A percentile compares a stretch with the other conserved stretches of the same genome.
phyloP scores from a whole-genome alignment of 2,888 invertebrate genomes.

The Nemotelus nigrinus region DNA sequence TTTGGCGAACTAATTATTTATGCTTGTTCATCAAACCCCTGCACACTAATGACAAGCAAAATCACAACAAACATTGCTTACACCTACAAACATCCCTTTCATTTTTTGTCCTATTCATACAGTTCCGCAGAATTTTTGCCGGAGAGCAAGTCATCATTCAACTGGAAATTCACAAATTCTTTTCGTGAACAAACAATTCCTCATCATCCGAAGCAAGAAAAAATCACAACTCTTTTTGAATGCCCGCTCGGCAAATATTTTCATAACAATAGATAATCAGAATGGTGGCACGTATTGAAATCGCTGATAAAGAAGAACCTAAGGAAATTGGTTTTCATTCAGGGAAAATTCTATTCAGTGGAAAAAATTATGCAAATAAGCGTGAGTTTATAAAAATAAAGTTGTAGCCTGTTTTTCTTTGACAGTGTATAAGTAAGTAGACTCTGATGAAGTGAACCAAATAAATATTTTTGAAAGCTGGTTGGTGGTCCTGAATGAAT shows the following conservation, averaged over 20 bases:
- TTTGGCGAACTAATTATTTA: too few relatives aligned
- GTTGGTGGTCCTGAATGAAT: too few relatives aligned
- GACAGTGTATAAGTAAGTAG: too few relatives aligned
- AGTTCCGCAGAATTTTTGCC: too few relatives aligned
- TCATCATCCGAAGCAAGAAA: not conserved
- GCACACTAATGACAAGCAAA: too few relatives aligned
- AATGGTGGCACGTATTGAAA: not conserved
- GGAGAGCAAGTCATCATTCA: too few relatives aligned
- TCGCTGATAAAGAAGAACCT: not conserved
- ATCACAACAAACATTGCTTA: too few relatives aligned
- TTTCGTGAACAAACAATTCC: not conserved
- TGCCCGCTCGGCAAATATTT: not conserved
- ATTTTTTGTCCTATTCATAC: too few relatives aligned
- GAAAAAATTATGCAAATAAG: not conserved
- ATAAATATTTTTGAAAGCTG: too few relatives aligned
- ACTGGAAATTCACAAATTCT: not conserved
- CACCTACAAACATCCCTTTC: too few relatives aligned
- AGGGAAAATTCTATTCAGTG: not conserved
- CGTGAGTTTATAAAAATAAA: not conserved
- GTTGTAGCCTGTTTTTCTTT: not conserved
- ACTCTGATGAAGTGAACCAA: too few relatives aligned
- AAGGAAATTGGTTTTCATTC: not conserved
- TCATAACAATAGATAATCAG: not conserved
- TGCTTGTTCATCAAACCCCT: too few relatives aligned
- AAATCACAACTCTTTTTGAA: not conserved